Conservation (phyloP, 2,888 invertebrate genomes). For the Dione vanillae region DNA sequence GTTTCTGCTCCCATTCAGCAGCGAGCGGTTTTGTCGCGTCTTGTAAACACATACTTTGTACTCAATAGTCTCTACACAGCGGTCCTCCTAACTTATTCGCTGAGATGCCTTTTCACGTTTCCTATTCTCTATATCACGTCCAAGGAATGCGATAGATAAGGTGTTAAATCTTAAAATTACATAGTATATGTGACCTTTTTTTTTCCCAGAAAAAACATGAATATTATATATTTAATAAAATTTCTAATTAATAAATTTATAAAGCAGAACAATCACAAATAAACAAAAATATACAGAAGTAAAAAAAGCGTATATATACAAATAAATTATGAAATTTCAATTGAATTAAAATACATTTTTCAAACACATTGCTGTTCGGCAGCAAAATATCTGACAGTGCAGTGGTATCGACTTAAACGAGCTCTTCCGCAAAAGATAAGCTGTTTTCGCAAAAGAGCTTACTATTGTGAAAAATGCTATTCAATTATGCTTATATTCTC, state of each 20-base stretch:
- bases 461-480: not conserved
- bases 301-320: not conserved
- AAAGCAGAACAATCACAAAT: not conserved
- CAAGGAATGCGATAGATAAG: not conserved
- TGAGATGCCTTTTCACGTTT: not conserved
- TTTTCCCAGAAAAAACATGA: no score
- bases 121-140: not conserved
- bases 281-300: not conserved
- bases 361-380: not conserved
- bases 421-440: conserved; percentile 10
- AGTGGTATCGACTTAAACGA: conserved; percentile 13
- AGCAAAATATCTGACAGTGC: conserved; percentile 7
- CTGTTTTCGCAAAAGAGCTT: conserved; percentile 11
- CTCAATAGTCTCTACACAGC: conserved; percentile 16
- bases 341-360: not conserved
- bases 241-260: no score
- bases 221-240: no score
- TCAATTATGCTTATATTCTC: not conserved
- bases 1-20: conserved; percentile 28
- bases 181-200: no score
- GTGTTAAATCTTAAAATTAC: not conserved
- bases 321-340: not conserved
- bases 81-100: conserved; percentile 15
- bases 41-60: conserved; percentile 27
- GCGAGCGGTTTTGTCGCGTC: conserved; percentile 29